Evolutionary conservation across 2,888 invertebrate genomes (phyloP).

Genomic region (Argyra leucocephala): DNA sequence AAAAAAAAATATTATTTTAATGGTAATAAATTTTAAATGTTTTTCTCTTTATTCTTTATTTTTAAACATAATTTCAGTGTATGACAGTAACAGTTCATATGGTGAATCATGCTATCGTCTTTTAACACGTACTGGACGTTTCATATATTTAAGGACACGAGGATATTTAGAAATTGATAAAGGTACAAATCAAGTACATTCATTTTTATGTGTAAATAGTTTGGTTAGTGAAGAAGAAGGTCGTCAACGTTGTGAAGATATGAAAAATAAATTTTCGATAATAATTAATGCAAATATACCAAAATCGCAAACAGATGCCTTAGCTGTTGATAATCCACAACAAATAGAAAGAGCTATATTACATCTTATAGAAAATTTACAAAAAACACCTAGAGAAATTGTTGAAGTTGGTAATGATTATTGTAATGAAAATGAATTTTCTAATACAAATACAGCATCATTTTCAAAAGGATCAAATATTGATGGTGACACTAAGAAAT

Average conservation of each 20-base stretch:
- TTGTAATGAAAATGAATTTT: slow-evolving; percentile 17
- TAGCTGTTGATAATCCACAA: slow-evolving; percentile 60
- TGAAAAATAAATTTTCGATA: slow-evolving; percentile 71
- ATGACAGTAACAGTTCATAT: slow-evolving; percentile 70
- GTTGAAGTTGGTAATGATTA: slow-evolving; percentile 26
- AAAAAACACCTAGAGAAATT: slow-evolving; percentile 28
- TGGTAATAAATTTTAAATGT: neutral
- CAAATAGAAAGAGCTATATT: slow-evolving; percentile 63
- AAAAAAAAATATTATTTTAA: neutral
- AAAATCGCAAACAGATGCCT: slow-evolving; percentile 37
- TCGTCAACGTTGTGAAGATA: slow-evolving; percentile 59
- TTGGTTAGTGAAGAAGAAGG: slow-evolving; percentile 67
- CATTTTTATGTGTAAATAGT: slow-evolving; percentile 80
- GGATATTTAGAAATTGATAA: slow-evolving; percentile 77
- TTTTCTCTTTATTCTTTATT: slow-evolving; percentile 14
- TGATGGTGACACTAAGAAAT: slow-evolving; percentile 23
- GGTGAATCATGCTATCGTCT: slow-evolving; percentile 82
- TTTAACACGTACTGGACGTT: slow-evolving; percentile 69
- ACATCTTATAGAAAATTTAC: slow-evolving; percentile 52
- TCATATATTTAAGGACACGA: slow-evolving; percentile 72
- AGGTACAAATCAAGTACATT: slow-evolving; percentile 64
- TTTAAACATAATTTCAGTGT: slow-evolving; percentile 61
- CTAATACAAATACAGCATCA: slow-evolving; percentile 19
- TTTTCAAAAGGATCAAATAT: slow-evolving; percentile 19
- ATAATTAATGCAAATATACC: slow-evolving; percentile 50